Evolutionary conservation across 2,113 vertebrate species (phyloP), one percentile per base, ranked within the genome.

Genomic region (Tichodroma muraria): DNA sequence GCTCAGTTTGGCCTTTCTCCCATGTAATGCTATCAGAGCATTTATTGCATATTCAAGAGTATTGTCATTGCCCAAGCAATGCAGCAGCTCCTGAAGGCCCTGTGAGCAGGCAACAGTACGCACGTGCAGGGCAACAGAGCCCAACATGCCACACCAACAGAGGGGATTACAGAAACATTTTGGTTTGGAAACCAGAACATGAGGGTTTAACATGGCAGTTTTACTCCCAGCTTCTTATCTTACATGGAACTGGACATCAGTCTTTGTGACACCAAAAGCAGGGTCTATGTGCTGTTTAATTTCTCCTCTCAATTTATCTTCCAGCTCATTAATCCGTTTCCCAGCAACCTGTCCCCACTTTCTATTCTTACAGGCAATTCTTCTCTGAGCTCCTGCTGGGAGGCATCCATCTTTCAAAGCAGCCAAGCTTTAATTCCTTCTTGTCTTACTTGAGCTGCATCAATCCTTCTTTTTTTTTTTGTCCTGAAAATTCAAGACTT

Each of bases 241-340:
- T 80, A 60, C 66, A 85, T 16, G 61, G 88, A 90, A 92, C 88
- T 82, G 95, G 93, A 95, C 92, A 96, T 97, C 91, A 95, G 82
- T 97, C 96, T 96, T 91, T 40, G 59, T 94, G 96, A 96, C 96
- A 96, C 76, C 82, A 90, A 92, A 95, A 95, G 90, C 94, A 96
- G 95, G 90, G 91, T 96, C 94, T 96, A 94, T 96, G 92, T 97
- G 94, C 86, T 96, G 89, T 92, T 97, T 97, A 94, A 95, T 97
- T 96, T 95, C 95, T 93, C 88, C 76, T 95, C 90, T 93, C 93
- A 91, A 97, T 96, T 97, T 96, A 92, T 96, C 97, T 96, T 97
- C 93, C 91, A 96, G 93, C 83, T 97, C 97, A 97, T 97, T 97
- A 97, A 96, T 96, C 86, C 8, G 84, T 97, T 95, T 96, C 97